Evolutionary conservation across 2,113 vertebrate species (phyloP).

Genomic region (Pomatorhinus ruficollis): DNA sequence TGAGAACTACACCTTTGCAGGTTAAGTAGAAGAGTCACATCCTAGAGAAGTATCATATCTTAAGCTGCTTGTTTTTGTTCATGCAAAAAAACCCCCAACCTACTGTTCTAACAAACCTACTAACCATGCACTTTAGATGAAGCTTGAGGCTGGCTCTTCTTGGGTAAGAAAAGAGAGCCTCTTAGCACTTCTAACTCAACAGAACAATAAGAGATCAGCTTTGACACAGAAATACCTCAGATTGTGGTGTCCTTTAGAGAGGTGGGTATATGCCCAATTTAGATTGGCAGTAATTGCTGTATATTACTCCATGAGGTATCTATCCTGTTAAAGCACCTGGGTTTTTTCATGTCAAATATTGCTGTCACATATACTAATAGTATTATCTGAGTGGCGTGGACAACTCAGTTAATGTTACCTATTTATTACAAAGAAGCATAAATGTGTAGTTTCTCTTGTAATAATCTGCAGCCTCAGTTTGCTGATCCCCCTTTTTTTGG

Average conservation of each 20-base stretch:
- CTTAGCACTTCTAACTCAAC: not conserved
- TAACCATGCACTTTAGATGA: accelerated
- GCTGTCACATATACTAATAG: not conserved
- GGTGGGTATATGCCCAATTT: not conserved
- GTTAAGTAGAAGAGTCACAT: not conserved
- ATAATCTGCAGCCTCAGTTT: not conserved
- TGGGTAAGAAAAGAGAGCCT: not conserved
- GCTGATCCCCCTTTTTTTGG: accelerated
- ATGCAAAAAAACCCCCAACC: not conserved
- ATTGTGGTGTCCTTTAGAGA: not conserved
- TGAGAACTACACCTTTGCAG: not conserved
- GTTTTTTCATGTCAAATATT: not conserved
- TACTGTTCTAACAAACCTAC: not conserved
- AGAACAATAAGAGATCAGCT: not conserved
- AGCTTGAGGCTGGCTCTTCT: not conserved
- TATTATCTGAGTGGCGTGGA: not conserved
- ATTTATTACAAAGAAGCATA: not conserved
- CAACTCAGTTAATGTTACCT: not conserved
- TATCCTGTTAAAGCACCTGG: not conserved
- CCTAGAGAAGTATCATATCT: not conserved
- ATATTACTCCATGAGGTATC: not conserved
- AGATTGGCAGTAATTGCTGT: not conserved
- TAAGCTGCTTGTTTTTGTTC: not conserved
- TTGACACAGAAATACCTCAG: not conserved
- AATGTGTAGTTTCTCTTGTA: not conserved